Conservation (phyloP, 1,140 invertebrate genomes). For the Drosophila orosa region DNA sequence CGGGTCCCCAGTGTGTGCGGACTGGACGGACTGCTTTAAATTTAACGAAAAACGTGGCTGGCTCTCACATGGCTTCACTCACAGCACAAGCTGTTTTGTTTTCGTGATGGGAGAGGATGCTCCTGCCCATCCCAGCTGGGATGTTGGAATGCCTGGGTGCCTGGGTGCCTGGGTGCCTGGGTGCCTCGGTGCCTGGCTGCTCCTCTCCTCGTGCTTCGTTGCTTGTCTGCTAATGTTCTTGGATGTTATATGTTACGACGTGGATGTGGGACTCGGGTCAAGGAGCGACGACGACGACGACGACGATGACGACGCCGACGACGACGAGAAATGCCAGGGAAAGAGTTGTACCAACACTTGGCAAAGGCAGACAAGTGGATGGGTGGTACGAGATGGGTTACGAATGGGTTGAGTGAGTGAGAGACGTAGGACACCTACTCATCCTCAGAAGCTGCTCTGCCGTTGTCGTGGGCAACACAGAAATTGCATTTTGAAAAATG, state of each 20-base stretch:
- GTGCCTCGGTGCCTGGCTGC: constrained; percentile 3
- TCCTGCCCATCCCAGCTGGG: neutral
- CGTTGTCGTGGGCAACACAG: constrained; percentile 49
- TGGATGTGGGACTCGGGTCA: constrained; percentile 23
- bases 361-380: constrained; percentile 21
- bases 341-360: constrained; percentile 24
- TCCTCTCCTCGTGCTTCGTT: constrained; percentile 3
- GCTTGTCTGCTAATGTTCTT: constrained; percentile 28
- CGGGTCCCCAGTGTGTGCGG: neutral
- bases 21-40: constrained; percentile 13
- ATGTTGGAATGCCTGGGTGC: neutral
- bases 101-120: constrained; percentile 20
- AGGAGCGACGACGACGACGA: constrained; percentile 15
- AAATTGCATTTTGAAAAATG: constrained; percentile 79
- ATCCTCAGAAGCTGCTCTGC: constrained; percentile 24
- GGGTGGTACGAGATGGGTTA: constrained; percentile 1
- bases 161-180: neutral
- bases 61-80: constrained; percentile 25
- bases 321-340: constrained; percentile 15
- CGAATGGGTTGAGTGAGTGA: neutral
- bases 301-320: constrained; percentile 1
- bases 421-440: constrained; percentile 36
- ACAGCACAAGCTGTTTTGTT: constrained; percentile 22
- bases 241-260: constrained; percentile 25
- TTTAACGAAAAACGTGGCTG: constrained; percentile 14